phyloP scores from a whole-genome alignment of 2,797 vertebrate genomes.

The Danio tinwini region DNA sequence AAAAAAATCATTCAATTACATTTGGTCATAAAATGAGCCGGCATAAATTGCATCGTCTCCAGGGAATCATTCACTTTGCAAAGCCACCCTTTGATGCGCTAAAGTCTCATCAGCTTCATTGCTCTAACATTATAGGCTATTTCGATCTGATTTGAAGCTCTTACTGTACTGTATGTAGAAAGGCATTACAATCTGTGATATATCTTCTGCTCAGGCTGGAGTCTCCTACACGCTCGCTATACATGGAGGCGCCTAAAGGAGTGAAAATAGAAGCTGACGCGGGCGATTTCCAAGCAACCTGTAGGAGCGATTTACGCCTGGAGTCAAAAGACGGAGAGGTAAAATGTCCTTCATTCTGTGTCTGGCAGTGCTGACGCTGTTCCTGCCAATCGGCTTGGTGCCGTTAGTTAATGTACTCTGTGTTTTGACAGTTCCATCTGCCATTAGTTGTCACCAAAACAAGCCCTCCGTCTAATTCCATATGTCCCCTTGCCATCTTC shows the following conservation, averaged over 20 bases:
- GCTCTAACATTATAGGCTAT: conserved; percentile 6
- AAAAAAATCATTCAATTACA: conserved; percentile 40
- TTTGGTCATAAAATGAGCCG: conserved; percentile 1
- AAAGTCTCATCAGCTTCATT: conserved; percentile 35
- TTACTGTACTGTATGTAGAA: background rate
- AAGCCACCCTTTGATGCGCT: conserved; percentile 29
- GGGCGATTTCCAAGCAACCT: conserved; percentile 93
- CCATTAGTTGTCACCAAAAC: conserved; percentile 36
- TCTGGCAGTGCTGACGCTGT: background rate
- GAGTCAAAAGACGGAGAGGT: conserved; percentile 99
- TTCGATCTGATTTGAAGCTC: conserved; percentile 11
- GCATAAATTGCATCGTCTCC: conserved; percentile 29
- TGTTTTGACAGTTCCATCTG: conserved; percentile 46
- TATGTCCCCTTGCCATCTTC: conserved; percentile 26
- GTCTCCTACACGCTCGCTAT: conserved; percentile 92
- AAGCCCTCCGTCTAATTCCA: conserved; percentile 26
- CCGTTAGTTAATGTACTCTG: conserved; percentile 31
- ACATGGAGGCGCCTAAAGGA: conserved; percentile 97
- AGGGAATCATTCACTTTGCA: conserved; percentile 36
- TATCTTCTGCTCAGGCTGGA: conserved; percentile 82
- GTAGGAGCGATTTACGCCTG: conserved; percentile 93
- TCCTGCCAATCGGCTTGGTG: conserved; percentile 17
- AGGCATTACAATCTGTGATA: background rate
- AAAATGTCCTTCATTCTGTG: conserved; percentile 44
- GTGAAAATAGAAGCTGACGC: conserved; percentile 96